A percentile compares a stretch with the other conserved stretches of the same genome.
Evolutionary conservation across 92 coral and sea anemone species (phyloP).

Genomic region (Phenganax stokvisi): DNA sequence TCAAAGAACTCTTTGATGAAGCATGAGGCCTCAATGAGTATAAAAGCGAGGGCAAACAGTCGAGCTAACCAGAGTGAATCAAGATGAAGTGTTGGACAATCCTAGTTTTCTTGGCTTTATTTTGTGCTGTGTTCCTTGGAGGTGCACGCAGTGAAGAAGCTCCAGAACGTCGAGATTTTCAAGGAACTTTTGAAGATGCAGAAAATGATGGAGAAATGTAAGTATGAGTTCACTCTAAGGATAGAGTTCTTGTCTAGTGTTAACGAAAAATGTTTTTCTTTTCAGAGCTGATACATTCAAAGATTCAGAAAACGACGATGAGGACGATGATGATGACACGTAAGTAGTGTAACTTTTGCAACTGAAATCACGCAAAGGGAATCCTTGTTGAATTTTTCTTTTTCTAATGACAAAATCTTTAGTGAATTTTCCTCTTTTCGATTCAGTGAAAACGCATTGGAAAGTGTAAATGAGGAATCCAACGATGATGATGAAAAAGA

Average conservation of each 20-base stretch:
- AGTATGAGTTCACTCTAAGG: background rate
- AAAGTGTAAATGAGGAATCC: slow-evolving; percentile 6
- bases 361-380: background rate
- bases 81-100: slow-evolving; percentile 5
- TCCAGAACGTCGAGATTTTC: background rate
- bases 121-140: background rate
- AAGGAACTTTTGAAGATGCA: background rate
- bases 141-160: background rate
- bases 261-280: background rate
- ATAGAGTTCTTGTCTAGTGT: background rate
- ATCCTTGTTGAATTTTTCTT: background rate
- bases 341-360: background rate
- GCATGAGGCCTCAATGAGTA: background rate
- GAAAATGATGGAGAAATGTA: background rate
- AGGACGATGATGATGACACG: background rate
- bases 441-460: slow-evolving; percentile 7
- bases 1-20: too few species aligned
- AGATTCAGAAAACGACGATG: background rate
- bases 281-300: slow-evolving; percentile 1
- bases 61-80: slow-evolving; percentile 1
- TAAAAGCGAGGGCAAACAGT: background rate
- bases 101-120: background rate
- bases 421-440: background rate
- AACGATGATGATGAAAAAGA: background rate
- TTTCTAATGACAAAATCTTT: too few species aligned